Base-by-base conservation (phyloP, 2,888 invertebrate species). In the Synanthedon tipuliformis region DNA sequence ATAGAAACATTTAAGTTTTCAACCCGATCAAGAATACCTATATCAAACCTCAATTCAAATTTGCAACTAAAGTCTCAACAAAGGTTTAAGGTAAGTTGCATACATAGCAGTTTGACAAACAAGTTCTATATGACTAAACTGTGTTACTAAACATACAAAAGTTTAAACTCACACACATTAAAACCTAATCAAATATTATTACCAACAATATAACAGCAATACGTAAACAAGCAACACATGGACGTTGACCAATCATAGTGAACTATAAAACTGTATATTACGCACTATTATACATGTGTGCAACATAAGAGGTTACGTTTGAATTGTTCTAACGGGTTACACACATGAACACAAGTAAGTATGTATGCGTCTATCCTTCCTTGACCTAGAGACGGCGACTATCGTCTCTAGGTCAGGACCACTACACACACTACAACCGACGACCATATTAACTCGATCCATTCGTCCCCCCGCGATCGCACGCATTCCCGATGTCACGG, bases 331-430 rank as follows among this genome's bases (percentile, higher is more conserved):
- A 54, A 56, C 34, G 34, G 34, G 34, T 34, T 34, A 34, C 34
- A 34, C 53, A 27, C 52, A 53, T 51, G 53, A 50, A 48, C 49
- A 16, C 49, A 27, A 40, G 52, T 51, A 15, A 51, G 48, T 50
- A 54, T 55, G 57, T 59, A 57, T 57, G 60, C 69, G 82, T 85
- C 71, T 82, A 82, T 82, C 85, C 84, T 86, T 85, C 81, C 84
- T 84, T 85, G 86, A 87, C 86, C 86, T 86, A 85, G 78, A 81
- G 78, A 70, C 75, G 69, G 63, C 77, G 75, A 81, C 81, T 82
- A 79, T 77, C 78, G 73, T 71, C 73, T 78, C 78, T 86, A 85
- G 86, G 86, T 87, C 86, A 86, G 85, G 81, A 81, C 69, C 77
- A 78, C 81, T 80, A 80, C 76, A 76, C 71, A 75, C 68, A 69